A percentile compares a stretch with the other conserved stretches of the same genome.
phyloP scores from a whole-genome alignment of 2,797 vertebrate species.

The Sphaeramia orbicularis region DNA sequence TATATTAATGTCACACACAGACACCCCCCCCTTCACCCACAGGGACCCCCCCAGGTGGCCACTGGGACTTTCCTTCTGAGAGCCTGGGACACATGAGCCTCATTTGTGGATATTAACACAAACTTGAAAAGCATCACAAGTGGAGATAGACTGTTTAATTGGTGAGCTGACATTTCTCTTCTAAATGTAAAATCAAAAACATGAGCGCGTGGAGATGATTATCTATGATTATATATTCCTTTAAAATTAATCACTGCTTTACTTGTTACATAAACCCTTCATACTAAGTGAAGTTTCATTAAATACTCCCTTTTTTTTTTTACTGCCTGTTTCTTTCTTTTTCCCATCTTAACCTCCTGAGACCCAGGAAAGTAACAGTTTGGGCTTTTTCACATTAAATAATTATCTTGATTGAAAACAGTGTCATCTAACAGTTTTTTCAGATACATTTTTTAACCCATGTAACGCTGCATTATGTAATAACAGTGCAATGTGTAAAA shows the following conservation, averaged over 20 bases:
- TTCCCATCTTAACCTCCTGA: no score
- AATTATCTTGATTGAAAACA: no score
- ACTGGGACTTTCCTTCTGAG: background rate
- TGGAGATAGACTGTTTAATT: slow-evolving; percentile 12
- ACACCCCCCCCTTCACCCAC: slow-evolving; percentile 1
- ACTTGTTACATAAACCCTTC: background rate
- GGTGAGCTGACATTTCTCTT: slow-evolving; percentile 7
- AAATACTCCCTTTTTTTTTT: background rate
- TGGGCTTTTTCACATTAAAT: no score
- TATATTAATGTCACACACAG: slow-evolving; percentile 39
- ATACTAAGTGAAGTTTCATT: background rate
- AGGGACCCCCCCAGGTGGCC: slow-evolving; percentile 4
- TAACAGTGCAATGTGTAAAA: no score
- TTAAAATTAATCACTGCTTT: background rate
- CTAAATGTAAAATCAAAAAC: background rate
- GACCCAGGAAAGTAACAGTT: no score
- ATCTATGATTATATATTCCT: slow-evolving; percentile 8
- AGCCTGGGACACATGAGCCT: background rate
- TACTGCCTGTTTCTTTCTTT: no score
- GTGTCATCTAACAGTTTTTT: no score
- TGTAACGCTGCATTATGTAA: no score
- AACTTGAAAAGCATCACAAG: slow-evolving; percentile 6
- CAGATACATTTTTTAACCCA: no score
- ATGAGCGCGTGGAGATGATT: background rate
- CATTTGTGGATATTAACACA: slow-evolving; percentile 15